These are phyloP conservation scores for Aphelocoma californica DNA, from an alignment of 2,797 vertebrate genomes.

Conservation along the genomic window DNA sequence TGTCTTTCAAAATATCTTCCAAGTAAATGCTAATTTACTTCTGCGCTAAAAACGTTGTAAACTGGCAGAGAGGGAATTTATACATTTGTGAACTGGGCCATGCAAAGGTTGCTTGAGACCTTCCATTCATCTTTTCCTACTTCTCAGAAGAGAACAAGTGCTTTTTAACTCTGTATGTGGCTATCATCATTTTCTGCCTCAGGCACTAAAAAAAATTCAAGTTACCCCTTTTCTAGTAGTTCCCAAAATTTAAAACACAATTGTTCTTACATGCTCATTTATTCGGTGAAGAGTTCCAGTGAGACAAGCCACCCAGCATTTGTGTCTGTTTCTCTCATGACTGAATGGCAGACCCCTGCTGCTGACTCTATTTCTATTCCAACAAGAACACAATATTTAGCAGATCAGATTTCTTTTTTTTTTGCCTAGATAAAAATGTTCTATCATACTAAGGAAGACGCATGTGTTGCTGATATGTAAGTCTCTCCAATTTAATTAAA, in stretches of 20 bases:
- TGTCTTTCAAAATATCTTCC: not conserved
- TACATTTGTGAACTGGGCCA: not conserved
- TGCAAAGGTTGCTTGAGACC: not conserved
- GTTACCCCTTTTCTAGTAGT: not conserved
- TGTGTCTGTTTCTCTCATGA: not conserved
- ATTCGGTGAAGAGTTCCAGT: not conserved
- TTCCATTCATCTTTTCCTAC: not conserved
- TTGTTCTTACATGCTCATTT: not conserved
- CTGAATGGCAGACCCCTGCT: not conserved
- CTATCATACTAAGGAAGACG: not conserved
- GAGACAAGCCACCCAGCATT: not conserved
- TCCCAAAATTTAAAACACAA: not conserved
- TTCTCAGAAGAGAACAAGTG: not conserved
- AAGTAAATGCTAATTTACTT: slow-evolving; percentile 23
- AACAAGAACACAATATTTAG: not conserved
- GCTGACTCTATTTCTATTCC: not conserved
- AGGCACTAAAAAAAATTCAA: not conserved
- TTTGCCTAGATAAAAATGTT: not conserved
- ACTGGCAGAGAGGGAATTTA: not conserved
- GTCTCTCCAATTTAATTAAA: not conserved
- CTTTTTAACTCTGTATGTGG: not conserved
- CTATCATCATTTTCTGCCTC: not conserved
- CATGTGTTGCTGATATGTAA: not conserved
- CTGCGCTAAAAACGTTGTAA: not conserved
- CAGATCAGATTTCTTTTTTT: not conserved